Evolutionary conservation across 35 echinoderm and acorn worm species (phyloP).

Genomic region (Holothuria glaberrima): DNA sequence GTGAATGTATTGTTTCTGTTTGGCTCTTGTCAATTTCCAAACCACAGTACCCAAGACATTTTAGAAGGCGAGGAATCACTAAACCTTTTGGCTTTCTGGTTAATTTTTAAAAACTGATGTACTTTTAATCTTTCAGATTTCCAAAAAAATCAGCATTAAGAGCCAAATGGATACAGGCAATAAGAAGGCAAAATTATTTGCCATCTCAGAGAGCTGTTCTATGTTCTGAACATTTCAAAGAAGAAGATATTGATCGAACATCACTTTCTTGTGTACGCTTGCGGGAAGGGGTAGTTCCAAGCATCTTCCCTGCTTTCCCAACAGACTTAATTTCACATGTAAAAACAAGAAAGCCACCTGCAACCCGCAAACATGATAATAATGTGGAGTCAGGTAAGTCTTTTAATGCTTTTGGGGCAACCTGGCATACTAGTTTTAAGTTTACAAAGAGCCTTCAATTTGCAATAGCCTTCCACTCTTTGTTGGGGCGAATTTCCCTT

Average conservation of each 20-base stretch:
- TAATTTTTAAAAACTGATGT: neutral
- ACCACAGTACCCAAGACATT: too few relatives aligned
- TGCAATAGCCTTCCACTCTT: too few relatives aligned
- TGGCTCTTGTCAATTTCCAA: too few relatives aligned
- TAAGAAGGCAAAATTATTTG: slow-evolving; percentile 5
- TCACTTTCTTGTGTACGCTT: slow-evolving; percentile 5
- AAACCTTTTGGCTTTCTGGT: too few relatives aligned
- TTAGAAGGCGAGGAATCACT: too few relatives aligned
- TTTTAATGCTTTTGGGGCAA: slow-evolving; percentile 4
- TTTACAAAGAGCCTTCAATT: neutral
- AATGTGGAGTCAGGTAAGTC: slow-evolving; percentile 15
- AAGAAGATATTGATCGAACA: slow-evolving; percentile 7
- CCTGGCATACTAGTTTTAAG: slow-evolving; percentile 1
- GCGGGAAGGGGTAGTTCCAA: neutral
- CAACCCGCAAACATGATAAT: slow-evolving; percentile 7
- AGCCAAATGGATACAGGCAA: slow-evolving; percentile 24
- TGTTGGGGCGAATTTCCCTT: too few relatives aligned
- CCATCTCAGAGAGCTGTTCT: slow-evolving; percentile 10
- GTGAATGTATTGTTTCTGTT: too few relatives aligned
- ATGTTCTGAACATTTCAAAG: slow-evolving; percentile 20
- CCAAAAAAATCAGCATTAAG: neutral
- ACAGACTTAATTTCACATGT: slow-evolving; percentile 1
- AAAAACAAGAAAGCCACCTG: neutral
- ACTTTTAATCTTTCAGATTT: slow-evolving; percentile 13
- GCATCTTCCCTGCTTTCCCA: neutral